These are phyloP conservation scores for Spinus pinus DNA, from an alignment of 2,797 vertebrate species.

Conservation along the genomic window DNA sequence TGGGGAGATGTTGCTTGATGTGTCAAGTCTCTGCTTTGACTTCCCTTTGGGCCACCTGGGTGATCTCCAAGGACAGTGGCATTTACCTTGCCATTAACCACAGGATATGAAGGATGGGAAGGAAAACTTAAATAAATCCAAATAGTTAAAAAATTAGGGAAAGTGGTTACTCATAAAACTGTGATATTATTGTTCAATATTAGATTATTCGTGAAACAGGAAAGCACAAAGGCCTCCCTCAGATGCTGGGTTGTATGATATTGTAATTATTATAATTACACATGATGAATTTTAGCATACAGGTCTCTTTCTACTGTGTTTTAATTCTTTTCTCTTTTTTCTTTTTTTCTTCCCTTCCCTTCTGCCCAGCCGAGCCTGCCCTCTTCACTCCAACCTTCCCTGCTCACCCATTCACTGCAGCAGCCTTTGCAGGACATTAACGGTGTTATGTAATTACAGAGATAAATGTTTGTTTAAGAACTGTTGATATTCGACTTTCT, in stretches of 20 bases:
- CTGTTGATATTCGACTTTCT: conserved; percentile 75
- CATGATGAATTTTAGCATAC: conserved; percentile 91
- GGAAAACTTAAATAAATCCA: conserved; percentile 22
- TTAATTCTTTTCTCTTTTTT: conserved; percentile 75
- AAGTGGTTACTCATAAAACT: conserved; percentile 69
- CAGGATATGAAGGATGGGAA: conserved; percentile 27
- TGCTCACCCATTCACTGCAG: neutral
- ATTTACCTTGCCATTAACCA: conserved; percentile 37
- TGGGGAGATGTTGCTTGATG: conserved; percentile 74
- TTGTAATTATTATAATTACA: conserved; percentile 93
- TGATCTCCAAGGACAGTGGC: neutral
- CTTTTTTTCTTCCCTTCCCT: neutral
- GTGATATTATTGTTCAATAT: conserved; percentile 79
- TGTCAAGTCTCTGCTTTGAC: conserved; percentile 60
- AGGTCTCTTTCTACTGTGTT: conserved; percentile 92
- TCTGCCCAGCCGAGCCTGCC: neutral
- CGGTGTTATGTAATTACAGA: conserved; percentile 58
- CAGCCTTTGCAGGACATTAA: conserved; percentile 30
- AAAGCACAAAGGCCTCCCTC: conserved; percentile 91
- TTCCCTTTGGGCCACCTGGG: neutral
- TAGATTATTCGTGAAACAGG: conserved; percentile 76
- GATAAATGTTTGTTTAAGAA: conserved; percentile 68
- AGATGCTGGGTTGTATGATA: conserved; percentile 89
- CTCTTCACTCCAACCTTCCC: neutral
- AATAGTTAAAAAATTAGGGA: conserved; percentile 30